A percentile compares a stretch with the other conserved stretches of the same genome.
Evolutionary conservation across 2,888 invertebrate species (phyloP).

Genomic region (Parasteatoda lunata): DNA sequence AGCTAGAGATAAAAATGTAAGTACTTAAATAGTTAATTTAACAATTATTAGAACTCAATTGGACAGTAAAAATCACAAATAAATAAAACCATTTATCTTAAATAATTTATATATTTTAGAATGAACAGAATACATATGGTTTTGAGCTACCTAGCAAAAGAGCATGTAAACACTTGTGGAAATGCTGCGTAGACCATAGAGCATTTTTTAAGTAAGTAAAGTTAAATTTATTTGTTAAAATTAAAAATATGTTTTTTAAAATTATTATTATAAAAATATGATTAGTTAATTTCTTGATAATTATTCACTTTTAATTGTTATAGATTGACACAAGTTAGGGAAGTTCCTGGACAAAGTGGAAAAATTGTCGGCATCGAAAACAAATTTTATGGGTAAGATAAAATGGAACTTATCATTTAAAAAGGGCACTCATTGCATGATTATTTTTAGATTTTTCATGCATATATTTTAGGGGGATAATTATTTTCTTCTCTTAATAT

Average conservation of each 20-base stretch:
- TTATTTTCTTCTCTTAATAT: no score
- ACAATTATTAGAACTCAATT: no score
- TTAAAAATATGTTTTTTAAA: not conserved
- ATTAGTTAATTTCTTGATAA: not conserved
- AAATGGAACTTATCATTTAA: not conserved
- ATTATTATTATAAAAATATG: not conserved
- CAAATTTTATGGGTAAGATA: conserved; percentile 83
- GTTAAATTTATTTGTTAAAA: not conserved
- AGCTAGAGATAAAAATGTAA: conserved; percentile 96
- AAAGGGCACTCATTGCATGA: no score
- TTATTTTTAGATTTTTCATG: no score
- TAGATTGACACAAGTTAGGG: conserved; percentile 67
- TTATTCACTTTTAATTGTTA: not conserved
- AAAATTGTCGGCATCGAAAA: conserved; percentile 84
- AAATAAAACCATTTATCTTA: not conserved
- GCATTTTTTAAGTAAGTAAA: conserved; percentile 77
- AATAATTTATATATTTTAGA: conserved; percentile 77
- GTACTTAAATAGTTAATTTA: conserved; percentile 72
- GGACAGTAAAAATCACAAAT: no score
- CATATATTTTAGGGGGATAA: no score
- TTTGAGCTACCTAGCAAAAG: conserved; percentile 94
- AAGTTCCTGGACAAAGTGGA: conserved; percentile 76
- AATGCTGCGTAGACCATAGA: conserved; percentile 96
- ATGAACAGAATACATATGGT: conserved; percentile 96
- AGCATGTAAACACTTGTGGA: conserved; percentile 96